phyloP scores from a whole-genome alignment of 2,888 invertebrate species.

The Melanostoma mellinum region DNA sequence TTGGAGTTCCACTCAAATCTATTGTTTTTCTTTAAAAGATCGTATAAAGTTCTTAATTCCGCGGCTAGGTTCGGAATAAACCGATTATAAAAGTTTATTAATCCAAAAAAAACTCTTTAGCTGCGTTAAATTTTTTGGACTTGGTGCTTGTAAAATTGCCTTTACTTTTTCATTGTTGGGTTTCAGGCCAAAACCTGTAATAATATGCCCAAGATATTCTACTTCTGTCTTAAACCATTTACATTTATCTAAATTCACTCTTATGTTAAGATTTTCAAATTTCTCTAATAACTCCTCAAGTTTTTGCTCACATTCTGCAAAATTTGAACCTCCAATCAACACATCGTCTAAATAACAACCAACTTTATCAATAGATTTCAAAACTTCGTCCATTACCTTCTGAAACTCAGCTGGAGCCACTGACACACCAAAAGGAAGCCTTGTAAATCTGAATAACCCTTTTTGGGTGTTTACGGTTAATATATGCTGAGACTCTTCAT shows the following conservation, averaged over 20 bases:
- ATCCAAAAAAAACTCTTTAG: constrained; percentile 45
- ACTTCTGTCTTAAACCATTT: constrained; percentile 8
- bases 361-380: constrained; percentile 24
- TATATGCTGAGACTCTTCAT: background rate
- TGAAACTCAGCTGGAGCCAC: constrained; percentile 47
- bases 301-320: background rate
- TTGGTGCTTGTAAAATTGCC: constrained; percentile 40
- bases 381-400: constrained; percentile 46
- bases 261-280: constrained; percentile 13
- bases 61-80: constrained; percentile 49
- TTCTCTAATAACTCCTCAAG: constrained; percentile 1
- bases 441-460: constrained; percentile 9
- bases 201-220: constrained; percentile 2
- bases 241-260: constrained; percentile 16
- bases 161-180: too few relatives aligned
- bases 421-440: constrained; percentile 46
- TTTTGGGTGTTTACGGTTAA: background rate
- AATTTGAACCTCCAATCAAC: constrained; percentile 14
- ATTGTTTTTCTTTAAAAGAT: constrained; percentile 45
- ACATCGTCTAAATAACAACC: constrained; percentile 42
- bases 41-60: constrained; percentile 58
- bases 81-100: constrained; percentile 40
- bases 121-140: constrained; percentile 45
- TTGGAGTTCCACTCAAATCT: constrained; percentile 55
- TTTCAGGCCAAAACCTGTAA: too few relatives aligned